Evolutionary conservation across 2,888 invertebrate genomes (phyloP).

Genomic region (Nymphalis polychloros): DNA sequence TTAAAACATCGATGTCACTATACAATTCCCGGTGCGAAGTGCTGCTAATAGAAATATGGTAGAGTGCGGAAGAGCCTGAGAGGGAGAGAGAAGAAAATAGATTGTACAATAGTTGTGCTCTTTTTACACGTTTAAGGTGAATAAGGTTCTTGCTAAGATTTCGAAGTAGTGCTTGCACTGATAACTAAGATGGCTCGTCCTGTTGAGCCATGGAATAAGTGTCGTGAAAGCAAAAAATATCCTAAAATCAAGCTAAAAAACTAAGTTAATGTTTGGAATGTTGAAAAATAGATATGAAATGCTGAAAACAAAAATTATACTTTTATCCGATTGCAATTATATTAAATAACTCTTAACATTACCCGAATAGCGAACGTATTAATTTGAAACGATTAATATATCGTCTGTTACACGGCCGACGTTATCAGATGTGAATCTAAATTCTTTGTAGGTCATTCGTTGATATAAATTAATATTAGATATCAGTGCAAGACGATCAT

Average conservation of each 20-base stretch:
- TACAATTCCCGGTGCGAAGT: constrained; percentile 67
- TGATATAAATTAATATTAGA: constrained; percentile 39
- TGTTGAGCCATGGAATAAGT: constrained; percentile 33
- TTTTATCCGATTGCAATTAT: constrained; percentile 6
- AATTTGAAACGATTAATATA: background rate
- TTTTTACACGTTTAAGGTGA: constrained; percentile 48
- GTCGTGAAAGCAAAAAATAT: constrained; percentile 21
- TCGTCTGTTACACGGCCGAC: constrained; percentile 12
- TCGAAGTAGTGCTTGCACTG: constrained; percentile 38
- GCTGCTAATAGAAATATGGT: constrained; percentile 60
- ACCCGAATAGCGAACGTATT: background rate
- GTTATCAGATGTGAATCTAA: constrained; percentile 30
- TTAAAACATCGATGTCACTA: constrained; percentile 59
- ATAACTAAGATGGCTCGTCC: constrained; percentile 39
- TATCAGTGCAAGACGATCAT: constrained; percentile 43
- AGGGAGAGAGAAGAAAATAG: constrained; percentile 46
- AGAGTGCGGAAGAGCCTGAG: constrained; percentile 56
- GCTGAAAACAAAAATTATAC: constrained; percentile 11
- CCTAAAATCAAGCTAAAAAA: constrained; percentile 22
- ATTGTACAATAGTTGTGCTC: constrained; percentile 64
- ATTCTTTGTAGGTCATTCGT: constrained; percentile 38
- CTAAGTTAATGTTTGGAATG: constrained; percentile 34
- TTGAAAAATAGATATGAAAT: constrained; percentile 37
- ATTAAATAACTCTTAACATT: background rate
- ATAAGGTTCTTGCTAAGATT: constrained; percentile 30